Evolutionary conservation across 2,797 vertebrate genomes (phyloP).

Genomic region (Luscinia luscinia): DNA sequence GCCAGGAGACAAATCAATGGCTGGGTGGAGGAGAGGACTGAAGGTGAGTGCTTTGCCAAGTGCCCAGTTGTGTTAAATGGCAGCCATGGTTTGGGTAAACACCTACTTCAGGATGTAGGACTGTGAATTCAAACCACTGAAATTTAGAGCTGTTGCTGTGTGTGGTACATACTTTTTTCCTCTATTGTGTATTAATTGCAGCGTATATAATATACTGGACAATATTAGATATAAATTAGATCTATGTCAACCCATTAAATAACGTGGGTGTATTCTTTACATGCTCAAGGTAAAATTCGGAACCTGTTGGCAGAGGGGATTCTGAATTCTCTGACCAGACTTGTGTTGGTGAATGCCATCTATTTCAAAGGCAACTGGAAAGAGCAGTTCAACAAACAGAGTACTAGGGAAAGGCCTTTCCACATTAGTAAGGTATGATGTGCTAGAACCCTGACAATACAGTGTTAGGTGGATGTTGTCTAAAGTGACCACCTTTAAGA

Average conservation of each 20-base stretch:
- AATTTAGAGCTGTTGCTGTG: not conserved
- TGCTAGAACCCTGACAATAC: not conserved
- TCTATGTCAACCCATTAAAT: not conserved
- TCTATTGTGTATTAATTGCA: not conserved
- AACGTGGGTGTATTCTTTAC: no score
- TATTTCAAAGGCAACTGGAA: no score
- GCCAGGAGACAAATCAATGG: slow-evolving; percentile 85
- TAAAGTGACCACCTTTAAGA: not conserved
- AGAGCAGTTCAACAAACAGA: no score
- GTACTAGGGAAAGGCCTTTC: no score
- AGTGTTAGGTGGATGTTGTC: not conserved
- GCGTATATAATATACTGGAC: not conserved
- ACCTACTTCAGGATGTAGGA: not conserved
- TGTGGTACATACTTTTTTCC: not conserved
- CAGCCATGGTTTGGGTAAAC: not conserved
- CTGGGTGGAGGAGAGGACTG: slow-evolving; percentile 88
- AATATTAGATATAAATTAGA: no score
- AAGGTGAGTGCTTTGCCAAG: slow-evolving; percentile 76
- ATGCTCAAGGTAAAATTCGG: no score
- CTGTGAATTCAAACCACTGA: fast-evolving
- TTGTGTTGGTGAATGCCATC: no score
- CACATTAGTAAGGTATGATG: no score
- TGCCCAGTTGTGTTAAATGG: not conserved
- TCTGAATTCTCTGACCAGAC: no score
- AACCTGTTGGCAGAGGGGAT: no score